Evolutionary conservation across 2,797 vertebrate species (phyloP).

Genomic region (Geotrypetes seraphini): DNA sequence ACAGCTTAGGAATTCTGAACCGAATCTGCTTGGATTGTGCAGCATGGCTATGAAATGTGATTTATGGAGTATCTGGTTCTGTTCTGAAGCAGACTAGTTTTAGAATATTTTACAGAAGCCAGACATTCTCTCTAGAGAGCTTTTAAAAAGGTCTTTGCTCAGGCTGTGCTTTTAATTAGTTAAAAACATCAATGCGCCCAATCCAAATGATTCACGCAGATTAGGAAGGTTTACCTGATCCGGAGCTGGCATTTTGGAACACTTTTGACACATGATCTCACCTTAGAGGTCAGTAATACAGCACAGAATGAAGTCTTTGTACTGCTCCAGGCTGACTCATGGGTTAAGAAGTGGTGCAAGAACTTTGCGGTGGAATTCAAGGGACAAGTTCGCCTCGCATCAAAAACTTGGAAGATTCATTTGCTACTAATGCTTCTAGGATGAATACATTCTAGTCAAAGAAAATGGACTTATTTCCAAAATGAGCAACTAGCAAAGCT

Average conservation of each 20-base stretch:
- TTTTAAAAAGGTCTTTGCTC: background rate
- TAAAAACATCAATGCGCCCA: background rate
- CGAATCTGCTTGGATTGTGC: background rate
- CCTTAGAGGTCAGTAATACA: accelerated
- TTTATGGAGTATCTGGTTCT: constrained; percentile 12
- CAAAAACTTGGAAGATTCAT: too few species aligned
- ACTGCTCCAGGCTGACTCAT: too few species aligned
- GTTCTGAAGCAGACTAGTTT: constrained; percentile 5
- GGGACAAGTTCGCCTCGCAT: too few species aligned
- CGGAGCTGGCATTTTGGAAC: background rate
- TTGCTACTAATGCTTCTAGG: too few species aligned
- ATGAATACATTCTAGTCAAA: too few species aligned
- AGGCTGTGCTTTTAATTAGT: background rate
- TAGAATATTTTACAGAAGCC: background rate
- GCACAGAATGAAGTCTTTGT: too few species aligned
- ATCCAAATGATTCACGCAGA: background rate
- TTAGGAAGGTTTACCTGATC: background rate
- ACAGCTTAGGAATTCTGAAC: background rate
- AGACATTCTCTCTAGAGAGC: background rate
- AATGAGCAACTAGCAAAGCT: too few species aligned
- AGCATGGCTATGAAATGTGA: background rate
- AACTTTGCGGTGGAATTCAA: too few species aligned
- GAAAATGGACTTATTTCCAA: too few species aligned
- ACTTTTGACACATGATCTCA: background rate
- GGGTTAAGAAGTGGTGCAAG: background rate